These are phyloP conservation scores for Diarsia rubi DNA, from an alignment of 2,888 invertebrate genomes.

Conservation along the genomic window DNA sequence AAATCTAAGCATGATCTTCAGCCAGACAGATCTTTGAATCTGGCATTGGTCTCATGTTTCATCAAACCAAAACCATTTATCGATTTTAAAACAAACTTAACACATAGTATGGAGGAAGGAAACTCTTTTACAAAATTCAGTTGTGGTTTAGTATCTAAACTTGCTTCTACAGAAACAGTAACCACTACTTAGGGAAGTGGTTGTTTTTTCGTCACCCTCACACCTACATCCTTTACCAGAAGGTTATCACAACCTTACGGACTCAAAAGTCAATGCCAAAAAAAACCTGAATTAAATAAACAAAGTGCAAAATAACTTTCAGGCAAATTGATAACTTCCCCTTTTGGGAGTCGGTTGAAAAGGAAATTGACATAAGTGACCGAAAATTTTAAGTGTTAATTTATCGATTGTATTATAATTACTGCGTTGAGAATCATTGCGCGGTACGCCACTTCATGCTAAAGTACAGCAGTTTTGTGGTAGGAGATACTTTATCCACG, in stretches of 20 bases:
- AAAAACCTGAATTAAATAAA: no score
- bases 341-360: not conserved
- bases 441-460: not conserved
- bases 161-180: conserved; percentile 2
- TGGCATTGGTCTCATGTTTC: not conserved
- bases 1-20: not conserved
- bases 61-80: not conserved
- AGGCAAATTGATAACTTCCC: not conserved
- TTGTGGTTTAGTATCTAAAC: not conserved
- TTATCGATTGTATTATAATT: not conserved
- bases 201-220: not conserved
- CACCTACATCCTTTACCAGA: not conserved
- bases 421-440: not conserved
- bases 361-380: not conserved
- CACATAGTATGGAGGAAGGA: not conserved
- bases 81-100: not conserved
- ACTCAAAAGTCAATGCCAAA: no score
- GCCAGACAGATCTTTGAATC: not conserved
- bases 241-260: not conserved
- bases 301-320: no score
- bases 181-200: not conserved
- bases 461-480: not conserved
- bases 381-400: not conserved
- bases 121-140: not conserved
- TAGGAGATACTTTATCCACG: not conserved